These are phyloP conservation scores for Cephalopholis sonnerati DNA, from an alignment of 2,113 vertebrate genomes.

Conservation along the genomic window DNA sequence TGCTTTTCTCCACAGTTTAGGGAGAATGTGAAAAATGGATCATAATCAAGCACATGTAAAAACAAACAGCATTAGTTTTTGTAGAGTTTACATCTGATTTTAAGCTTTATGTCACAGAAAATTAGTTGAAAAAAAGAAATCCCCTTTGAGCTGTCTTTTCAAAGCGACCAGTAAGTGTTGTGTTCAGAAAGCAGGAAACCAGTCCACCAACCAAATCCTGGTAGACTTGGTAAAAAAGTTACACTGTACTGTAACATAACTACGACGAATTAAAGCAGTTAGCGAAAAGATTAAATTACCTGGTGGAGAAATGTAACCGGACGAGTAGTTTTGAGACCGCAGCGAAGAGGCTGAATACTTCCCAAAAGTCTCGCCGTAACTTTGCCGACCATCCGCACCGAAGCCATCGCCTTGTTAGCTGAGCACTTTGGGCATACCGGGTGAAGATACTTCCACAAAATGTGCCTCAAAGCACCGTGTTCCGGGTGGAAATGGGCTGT, in stretches of 20 bases:
- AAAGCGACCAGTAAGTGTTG: neutral
- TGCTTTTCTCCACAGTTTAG: neutral
- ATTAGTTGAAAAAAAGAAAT: neutral
- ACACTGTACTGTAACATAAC: neutral
- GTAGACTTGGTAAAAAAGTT: neutral
- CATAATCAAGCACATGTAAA: neutral
- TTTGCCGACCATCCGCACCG: slow-evolving; percentile 73
- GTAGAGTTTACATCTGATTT: neutral
- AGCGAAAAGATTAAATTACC: slow-evolving; percentile 46
- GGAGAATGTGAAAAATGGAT: neutral
- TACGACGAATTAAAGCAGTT: neutral
- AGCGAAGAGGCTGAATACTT: slow-evolving; percentile 55
- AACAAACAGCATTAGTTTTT: neutral
- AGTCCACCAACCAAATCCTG: neutral
- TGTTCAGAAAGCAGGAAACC: slow-evolving; percentile 19
- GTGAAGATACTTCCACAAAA: neutral
- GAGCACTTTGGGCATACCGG: slow-evolving; percentile 46
- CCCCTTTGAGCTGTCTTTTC: neutral
- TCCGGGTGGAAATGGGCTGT: neutral
- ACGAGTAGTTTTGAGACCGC: slow-evolving; percentile 11
- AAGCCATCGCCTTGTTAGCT: slow-evolving; percentile 68
- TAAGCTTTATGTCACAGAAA: neutral
- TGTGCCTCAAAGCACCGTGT: neutral
- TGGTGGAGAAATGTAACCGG: slow-evolving; percentile 50
- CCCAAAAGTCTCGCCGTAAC: slow-evolving; percentile 75